Evolutionary conservation across 2,797 vertebrate genomes (phyloP).

Genomic region (Varecia variegata): DNA sequence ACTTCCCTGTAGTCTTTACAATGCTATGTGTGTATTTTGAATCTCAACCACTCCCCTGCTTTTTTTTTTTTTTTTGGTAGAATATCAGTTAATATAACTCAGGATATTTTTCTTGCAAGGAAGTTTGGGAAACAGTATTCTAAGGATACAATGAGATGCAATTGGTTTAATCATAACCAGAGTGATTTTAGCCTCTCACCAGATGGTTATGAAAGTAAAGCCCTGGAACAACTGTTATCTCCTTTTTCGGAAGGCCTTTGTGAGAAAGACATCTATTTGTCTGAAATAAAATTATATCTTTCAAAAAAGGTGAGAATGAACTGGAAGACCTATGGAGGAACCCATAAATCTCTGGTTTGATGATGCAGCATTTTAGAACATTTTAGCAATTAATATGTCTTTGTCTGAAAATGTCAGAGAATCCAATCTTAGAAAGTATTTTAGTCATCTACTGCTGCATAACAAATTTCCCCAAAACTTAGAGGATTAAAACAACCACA

Average conservation of each 20-base stretch:
- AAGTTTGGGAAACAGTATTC: conserved; percentile 46
- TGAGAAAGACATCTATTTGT: conserved; percentile 43
- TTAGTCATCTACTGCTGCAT: not conserved
- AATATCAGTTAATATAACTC: conserved; percentile 30
- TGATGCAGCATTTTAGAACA: not conserved
- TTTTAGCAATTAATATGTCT: not conserved
- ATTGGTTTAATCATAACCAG: conserved; percentile 54
- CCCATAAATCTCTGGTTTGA: not conserved
- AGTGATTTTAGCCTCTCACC: conserved; percentile 38
- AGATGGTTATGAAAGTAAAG: conserved; percentile 55
- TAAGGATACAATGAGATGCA: conserved; percentile 33
- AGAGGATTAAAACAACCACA: not conserved
- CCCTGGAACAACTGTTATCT: conserved; percentile 11
- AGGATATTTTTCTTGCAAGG: not conserved
- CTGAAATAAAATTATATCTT: conserved; percentile 13
- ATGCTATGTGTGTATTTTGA: not conserved
- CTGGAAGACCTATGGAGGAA: not conserved
- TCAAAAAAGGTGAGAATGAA: not conserved
- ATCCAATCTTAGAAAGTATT: not conserved
- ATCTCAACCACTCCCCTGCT: not conserved
- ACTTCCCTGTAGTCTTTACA: not conserved
- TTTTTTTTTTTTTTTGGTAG: not conserved
- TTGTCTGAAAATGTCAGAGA: conserved; percentile 27
- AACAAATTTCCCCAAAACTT: not conserved
- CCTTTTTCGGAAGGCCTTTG: conserved; percentile 13